phyloP scores from a whole-genome alignment of 2,888 invertebrate species.

The Zygaena filipendulae region DNA sequence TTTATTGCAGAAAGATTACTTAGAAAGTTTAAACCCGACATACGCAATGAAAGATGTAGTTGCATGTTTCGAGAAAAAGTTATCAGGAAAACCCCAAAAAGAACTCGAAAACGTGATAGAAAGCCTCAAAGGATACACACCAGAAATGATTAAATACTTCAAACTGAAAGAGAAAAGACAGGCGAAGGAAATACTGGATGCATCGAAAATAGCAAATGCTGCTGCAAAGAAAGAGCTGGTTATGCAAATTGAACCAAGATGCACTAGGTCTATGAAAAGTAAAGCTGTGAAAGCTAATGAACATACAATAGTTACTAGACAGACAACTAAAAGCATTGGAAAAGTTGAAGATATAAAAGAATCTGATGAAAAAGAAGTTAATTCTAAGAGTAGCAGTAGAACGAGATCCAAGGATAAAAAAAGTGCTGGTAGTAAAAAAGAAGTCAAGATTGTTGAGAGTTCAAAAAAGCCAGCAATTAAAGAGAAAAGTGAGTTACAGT shows the following conservation, averaged over 20 bases:
- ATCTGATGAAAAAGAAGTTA: conserved; percentile 1
- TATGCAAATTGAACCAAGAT: conserved; percentile 20
- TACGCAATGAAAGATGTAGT: conserved; percentile 78
- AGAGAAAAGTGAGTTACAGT: conserved; percentile 30
- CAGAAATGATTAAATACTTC: conserved; percentile 66
- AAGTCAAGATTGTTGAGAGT: conserved; percentile 22
- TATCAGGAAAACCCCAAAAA: conserved; percentile 33
- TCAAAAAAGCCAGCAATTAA: conserved; percentile 17
- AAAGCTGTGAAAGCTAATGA: conserved; percentile 4
- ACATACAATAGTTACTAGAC: conserved; percentile 4
- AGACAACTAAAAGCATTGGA: conserved; percentile 6
- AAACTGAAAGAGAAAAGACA: conserved; percentile 55
- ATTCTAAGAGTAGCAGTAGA: conserved; percentile 22
- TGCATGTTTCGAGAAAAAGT: conserved; percentile 69
- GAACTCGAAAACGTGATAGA: conserved; percentile 29
- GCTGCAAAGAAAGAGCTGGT: conserved; percentile 28
- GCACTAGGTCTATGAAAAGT: conserved; percentile 31
- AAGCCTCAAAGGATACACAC: conserved; percentile 55
- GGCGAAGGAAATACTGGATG: conserved; percentile 41
- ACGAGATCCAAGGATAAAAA: conserved; percentile 21
- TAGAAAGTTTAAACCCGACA: conserved; percentile 71
- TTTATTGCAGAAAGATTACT: conserved; percentile 49
- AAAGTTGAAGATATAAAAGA: conserved; percentile 2
- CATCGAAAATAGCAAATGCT: conserved; percentile 25
- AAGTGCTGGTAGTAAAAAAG: conserved; percentile 22